Conservation (phyloP, 1,140 invertebrate species). For the Drosophila miranda region DNA sequence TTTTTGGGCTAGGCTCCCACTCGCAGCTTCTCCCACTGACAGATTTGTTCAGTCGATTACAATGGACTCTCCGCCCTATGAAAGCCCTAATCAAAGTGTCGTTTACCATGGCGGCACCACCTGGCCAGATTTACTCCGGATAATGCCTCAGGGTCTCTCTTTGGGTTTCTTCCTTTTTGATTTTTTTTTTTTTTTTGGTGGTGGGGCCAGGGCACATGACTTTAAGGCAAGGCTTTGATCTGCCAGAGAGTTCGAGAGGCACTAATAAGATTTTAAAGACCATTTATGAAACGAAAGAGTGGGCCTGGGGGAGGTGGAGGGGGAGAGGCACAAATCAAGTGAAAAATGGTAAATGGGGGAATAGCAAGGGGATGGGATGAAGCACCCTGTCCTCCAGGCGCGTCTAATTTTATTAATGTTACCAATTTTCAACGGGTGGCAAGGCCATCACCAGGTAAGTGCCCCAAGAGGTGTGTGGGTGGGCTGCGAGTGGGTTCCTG, state of each 20-base stretch:
- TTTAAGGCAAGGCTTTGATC: conserved; percentile 55
- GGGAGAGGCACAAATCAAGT: conserved; percentile 25
- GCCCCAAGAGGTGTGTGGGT: conserved; percentile 1
- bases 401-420: conserved; percentile 78
- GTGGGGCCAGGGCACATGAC: neutral
- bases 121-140: conserved; percentile 11
- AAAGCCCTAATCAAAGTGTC: conserved; percentile 44
- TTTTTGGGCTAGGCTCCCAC: too few species aligned
- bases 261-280: conserved; percentile 70
- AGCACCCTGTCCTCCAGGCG: conserved; percentile 3
- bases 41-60: conserved; percentile 19
- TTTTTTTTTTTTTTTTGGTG: neutral
- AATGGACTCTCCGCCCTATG: conserved; percentile 12
- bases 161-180: conserved; percentile 7
- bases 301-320: too few species aligned
- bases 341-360: conserved; percentile 55
- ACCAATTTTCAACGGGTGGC: conserved; percentile 69
- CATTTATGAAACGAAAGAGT: conserved; percentile 36
- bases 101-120: conserved; percentile 31
- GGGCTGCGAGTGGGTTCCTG: neutral
- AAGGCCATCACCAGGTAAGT: conserved; percentile 27
- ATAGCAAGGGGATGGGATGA: neutral
- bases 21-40: too few species aligned
- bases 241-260: conserved; percentile 3
- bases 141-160: neutral